Base-by-base conservation (phyloP, 2,797 vertebrate species). In the Sebastiscus albofasciatus region DNA sequence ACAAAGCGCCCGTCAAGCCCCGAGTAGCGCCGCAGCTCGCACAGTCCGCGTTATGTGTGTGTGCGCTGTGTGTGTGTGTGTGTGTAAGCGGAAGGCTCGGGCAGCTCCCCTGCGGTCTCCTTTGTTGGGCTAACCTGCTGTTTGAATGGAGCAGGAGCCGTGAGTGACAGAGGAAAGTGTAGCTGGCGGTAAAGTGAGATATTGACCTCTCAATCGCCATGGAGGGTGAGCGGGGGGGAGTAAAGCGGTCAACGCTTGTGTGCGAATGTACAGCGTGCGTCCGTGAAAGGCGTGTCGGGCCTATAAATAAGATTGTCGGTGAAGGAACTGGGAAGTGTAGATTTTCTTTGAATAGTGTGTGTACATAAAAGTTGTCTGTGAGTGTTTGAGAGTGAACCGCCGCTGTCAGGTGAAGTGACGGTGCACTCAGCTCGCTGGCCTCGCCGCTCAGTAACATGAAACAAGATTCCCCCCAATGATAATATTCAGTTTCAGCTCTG, bases 401-500 rank as follows among this genome's bases (percentile, higher is more conserved):
- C 82, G 42, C 77, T 62, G 82, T 75, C 87, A 73, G 71, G 58
- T 67, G 52, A 85, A 67, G 92, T 65, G 83, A 67, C 67, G n/a
- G 75, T 27, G 77, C 72, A 55, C 60, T 79, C 77, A 26, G 78
- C 76, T 72, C 67, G 84, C 84, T 55, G 65, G 70, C 67, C 61
- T 72, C 33, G 81, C 95, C 92, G 93, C 96, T 95, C 94, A 95
- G 97, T 97, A 98, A 99, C 96, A 96, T 97, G 97, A 98, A 97
- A 97, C 97, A 97, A 97, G 97, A 95, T 97, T 96, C 95, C 96
- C 96, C 96, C 97, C 94, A 95, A 95, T 97, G 97, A 98, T 97
- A 98, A 97, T 98, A 97, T 97, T 97, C 96, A 94, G 97, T 99
- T 99, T 98, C 97, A 96, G 94, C 94, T 92, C 94, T 94, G 96